phyloP scores from a whole-genome alignment of 2,888 invertebrate genomes.

The Drosophila pseudotakahashii region DNA sequence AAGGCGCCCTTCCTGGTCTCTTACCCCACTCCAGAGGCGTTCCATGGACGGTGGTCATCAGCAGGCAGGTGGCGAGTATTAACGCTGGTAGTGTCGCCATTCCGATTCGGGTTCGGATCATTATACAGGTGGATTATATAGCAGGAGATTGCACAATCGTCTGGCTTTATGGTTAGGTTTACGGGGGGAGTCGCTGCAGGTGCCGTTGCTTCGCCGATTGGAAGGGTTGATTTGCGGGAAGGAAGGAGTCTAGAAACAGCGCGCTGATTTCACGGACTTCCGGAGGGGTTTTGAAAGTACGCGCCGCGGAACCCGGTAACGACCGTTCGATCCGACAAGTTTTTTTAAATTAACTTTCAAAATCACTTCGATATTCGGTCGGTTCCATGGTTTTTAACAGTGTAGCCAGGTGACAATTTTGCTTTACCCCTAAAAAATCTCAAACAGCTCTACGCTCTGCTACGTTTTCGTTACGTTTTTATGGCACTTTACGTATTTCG shows the following conservation, averaged over 20 bases:
- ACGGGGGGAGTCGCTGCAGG: not conserved
- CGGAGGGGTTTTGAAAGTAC: slow-evolving; percentile 15
- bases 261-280: not conserved
- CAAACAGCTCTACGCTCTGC: too few relatives aligned
- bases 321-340: slow-evolving; percentile 19
- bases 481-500: too few relatives aligned
- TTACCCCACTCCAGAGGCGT: slow-evolving; percentile 68
- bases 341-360: not conserved
- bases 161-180: slow-evolving; percentile 26
- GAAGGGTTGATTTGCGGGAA: not conserved
- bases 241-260: slow-evolving; percentile 8
- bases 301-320: slow-evolving; percentile 16
- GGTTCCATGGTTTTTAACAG: not conserved
- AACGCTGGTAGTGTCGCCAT: slow-evolving; percentile 4
- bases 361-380: not conserved
- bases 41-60: slow-evolving; percentile 30
- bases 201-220: slow-evolving; percentile 1
- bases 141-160: slow-evolving; percentile 31
- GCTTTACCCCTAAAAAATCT: too few relatives aligned
- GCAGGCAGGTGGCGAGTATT: slow-evolving; percentile 24
- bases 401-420: not conserved
- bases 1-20: not conserved
- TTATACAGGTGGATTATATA: slow-evolving; percentile 5
- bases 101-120: slow-evolving; percentile 18
- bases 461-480: too few relatives aligned